Base-by-base conservation (phyloP, 2,797 vertebrate genomes). In the Thripadectes ignobilis region DNA sequence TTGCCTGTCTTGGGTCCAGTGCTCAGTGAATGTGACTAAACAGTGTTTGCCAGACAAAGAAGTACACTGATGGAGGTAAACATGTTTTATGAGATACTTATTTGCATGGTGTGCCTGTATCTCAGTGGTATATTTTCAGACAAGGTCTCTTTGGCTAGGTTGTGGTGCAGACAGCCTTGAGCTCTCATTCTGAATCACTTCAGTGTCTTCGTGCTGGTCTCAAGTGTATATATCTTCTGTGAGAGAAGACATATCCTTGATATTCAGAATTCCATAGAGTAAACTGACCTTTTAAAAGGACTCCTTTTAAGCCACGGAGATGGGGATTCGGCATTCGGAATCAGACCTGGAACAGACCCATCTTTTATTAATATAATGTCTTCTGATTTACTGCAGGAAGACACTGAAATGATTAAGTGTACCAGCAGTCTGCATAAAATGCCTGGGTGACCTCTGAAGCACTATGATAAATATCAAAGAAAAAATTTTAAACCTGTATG, bases 371-470 rank as follows among this genome's bases (percentile, higher is more conserved):
- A 87, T 96, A 57, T 85, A 92, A 89, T 92, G 63, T 85, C 80
- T 95, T 88, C 77, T 96, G 74, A 96, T 97, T 93, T 97, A 94
- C 74, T 95, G 80, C 88, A 93, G 93, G 92, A 96, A 95, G 92
- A 75, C 83, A 74, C 52, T 90, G 89, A 94, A 96, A 90, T 95
- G 89, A 96, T 92, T 90, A 96, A 95, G 80, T 94, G 71, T 91
- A 92, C 52, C 89, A 82, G 88, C 65, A 92, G 85, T 92, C 95
- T 95, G 77, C 88, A 82, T 95, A 92, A 96, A 97, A 85, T 83
- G 89, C 45, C 80, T 95, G 85, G 30, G 65, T 95, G 93, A 96
- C 92, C 89, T 96, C 91, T 6, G 65, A 95, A 95, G 77, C 80
- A 74, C 83, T 89, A 48, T 85, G 91, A 94, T 61, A 95, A 95